These are phyloP conservation scores for Rhingia campestris DNA, from an alignment of 2,888 invertebrate species.

Conservation along the genomic window DNA sequence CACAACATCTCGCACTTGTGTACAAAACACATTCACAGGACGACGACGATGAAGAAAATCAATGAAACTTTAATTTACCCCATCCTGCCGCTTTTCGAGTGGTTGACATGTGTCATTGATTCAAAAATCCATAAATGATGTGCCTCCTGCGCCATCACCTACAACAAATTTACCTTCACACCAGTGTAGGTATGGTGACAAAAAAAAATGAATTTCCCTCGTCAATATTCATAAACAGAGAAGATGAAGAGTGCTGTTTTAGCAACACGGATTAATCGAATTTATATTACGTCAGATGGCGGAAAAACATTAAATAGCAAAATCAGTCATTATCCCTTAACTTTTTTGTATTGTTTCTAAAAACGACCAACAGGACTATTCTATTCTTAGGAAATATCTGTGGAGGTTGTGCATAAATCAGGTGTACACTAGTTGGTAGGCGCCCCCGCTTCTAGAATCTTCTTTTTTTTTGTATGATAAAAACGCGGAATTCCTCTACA, in stretches of 20 bases:
- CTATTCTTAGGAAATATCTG: neutral
- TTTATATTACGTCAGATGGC: constrained; percentile 41
- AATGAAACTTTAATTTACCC: constrained; percentile 9
- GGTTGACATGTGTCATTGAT: constrained; percentile 27
- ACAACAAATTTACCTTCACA: neutral
- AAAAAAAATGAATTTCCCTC: neutral
- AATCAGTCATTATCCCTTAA: neutral
- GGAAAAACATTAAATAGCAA: constrained; percentile 43
- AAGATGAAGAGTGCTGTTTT: constrained; percentile 1
- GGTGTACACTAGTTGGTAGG: neutral
- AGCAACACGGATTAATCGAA: constrained; percentile 6
- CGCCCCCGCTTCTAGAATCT: constrained; percentile 33
- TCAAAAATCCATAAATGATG: constrained; percentile 36
- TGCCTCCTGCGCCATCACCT: constrained; percentile 11
- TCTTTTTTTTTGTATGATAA: constrained; percentile 3
- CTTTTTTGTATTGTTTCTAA: neutral
- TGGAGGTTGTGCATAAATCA: constrained; percentile 3
- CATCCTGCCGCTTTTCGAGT: neutral
- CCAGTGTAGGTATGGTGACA: neutral
- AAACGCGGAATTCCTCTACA: neutral
- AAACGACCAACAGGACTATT: neutral
- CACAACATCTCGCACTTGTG: neutral
- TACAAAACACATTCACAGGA: neutral
- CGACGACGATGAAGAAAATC: constrained; percentile 12
- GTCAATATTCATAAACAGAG: neutral